A percentile compares a stretch with the other conserved stretches of the same genome.
These are phyloP conservation scores for Desoria tigrina DNA, from an alignment of 2,888 invertebrate species.

Conservation along the genomic window DNA sequence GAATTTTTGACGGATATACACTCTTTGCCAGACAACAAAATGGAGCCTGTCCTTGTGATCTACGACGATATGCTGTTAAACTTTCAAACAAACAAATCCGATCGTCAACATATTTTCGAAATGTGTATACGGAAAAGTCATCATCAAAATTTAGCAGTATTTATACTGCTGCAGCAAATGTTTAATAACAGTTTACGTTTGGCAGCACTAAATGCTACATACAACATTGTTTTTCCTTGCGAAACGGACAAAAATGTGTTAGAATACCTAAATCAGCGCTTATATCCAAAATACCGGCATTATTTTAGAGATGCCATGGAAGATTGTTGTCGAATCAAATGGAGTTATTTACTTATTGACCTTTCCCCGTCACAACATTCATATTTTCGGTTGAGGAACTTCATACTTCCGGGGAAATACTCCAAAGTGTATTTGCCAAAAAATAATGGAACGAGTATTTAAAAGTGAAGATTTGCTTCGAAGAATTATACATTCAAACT, in stretches of 20 bases:
- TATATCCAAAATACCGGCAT: not conserved
- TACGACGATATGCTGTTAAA: not conserved
- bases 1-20: not conserved
- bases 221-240: not conserved
- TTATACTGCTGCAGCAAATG: not conserved
- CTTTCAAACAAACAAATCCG: not conserved
- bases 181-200: not conserved
- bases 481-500: no score
- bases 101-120: not conserved
- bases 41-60: not conserved
- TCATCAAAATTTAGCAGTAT: not conserved
- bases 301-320: not conserved
- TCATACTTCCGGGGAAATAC: not conserved
- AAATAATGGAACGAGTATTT: not conserved
- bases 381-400: not conserved
- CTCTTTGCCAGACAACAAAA: not conserved
- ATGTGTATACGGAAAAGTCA: not conserved
- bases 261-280: not conserved
- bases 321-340: not conserved
- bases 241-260: not conserved
- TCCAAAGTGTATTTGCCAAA: not conserved
- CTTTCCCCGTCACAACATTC: not conserved
- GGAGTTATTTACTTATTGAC: not conserved
- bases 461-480: no score
- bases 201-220: not conserved